Evolutionary conservation across 2,113 vertebrate genomes (phyloP).

Genomic region (Thomomys bottae): DNA sequence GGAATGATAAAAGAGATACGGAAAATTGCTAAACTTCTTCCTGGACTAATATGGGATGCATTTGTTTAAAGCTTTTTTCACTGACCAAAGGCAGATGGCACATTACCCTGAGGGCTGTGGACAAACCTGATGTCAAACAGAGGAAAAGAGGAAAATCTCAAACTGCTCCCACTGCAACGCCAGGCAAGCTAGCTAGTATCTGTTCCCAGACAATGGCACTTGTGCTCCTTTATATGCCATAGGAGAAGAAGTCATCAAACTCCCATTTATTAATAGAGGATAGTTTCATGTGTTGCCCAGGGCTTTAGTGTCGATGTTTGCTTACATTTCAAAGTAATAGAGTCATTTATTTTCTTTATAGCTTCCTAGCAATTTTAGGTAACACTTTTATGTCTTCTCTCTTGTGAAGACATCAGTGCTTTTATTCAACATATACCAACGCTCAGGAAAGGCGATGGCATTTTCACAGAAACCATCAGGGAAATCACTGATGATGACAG

Average conservation of each 20-base stretch:
- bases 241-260: constrained; percentile 35
- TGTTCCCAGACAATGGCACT: constrained; percentile 9
- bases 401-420: constrained; percentile 53
- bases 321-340: constrained; percentile 73
- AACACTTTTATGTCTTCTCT: constrained; percentile 66
- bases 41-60: neutral
- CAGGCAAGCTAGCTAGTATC: neutral
- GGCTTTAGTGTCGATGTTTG: constrained; percentile 47
- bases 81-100: neutral
- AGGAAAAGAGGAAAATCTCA: neutral
- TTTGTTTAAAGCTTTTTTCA: neutral
- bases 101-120: neutral
- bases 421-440: constrained; percentile 11
- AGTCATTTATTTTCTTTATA: constrained; percentile 69
- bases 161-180: neutral
- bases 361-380: constrained; percentile 56
- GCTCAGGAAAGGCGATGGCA: neutral
- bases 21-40: neutral
- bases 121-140: neutral
- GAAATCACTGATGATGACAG: constrained; percentile 58
- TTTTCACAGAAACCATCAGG: neutral
- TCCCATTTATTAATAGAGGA: constrained; percentile 56
- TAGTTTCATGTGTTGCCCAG: constrained; percentile 50
- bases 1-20: no score
- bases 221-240: constrained; percentile 26